Evolutionary conservation across 2,113 vertebrate genomes (phyloP).

Genomic region (Oostethus manadensis): DNA sequence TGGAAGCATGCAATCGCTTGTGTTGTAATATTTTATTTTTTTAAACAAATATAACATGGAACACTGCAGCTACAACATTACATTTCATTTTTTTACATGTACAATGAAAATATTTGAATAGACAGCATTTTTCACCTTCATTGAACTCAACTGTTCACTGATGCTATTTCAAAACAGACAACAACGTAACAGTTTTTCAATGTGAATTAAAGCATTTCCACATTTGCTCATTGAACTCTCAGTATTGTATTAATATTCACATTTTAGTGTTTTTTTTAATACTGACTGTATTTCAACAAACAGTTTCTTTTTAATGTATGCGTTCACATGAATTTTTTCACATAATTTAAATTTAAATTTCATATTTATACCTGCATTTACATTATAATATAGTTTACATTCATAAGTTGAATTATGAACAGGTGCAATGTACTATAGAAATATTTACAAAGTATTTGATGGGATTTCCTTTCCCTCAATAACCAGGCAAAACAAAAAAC

Average conservation of each 20-base stretch:
- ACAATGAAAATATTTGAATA: background rate
- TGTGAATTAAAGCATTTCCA: background rate
- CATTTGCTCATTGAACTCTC: too few relatives aligned
- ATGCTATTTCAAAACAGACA: background rate
- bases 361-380: background rate
- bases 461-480: background rate
- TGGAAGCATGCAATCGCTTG: background rate
- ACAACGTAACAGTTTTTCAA: background rate
- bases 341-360: background rate
- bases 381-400: background rate
- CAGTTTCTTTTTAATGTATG: too few relatives aligned
- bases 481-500: background rate
- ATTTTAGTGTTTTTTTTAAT: background rate
- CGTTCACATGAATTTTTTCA: background rate
- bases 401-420: constrained; percentile 7
- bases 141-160: background rate
- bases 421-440: constrained; percentile 12
- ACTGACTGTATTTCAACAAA: too few relatives aligned
- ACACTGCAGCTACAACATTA: background rate
- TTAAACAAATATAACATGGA: background rate
- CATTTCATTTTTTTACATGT: background rate
- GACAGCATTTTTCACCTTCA: background rate
- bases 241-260: too few relatives aligned
- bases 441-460: background rate
- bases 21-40: background rate